These are phyloP conservation scores for Paramisgurnus dabryanus DNA, from an alignment of 2,113 vertebrate species.

Conservation along the genomic window DNA sequence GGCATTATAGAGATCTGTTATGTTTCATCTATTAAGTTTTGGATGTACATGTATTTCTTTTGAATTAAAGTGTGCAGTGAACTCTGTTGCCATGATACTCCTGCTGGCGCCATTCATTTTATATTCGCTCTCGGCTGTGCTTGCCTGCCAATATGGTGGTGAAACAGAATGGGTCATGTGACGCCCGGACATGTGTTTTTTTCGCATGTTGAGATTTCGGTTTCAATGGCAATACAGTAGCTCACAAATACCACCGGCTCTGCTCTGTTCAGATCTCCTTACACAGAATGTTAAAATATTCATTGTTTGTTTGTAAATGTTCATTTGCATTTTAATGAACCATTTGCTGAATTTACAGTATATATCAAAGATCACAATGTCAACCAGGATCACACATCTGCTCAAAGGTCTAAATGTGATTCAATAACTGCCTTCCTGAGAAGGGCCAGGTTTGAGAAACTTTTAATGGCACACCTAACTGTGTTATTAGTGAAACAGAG, in stretches of 20 bases:
- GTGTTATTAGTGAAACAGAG: conserved; percentile 45
- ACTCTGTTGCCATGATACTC: too few species aligned
- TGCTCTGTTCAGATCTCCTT: conserved; percentile 39
- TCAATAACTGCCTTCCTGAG: conserved; percentile 25
- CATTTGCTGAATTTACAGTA: conserved; percentile 46
- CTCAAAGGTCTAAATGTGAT: conserved; percentile 48
- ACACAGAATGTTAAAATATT: conserved; percentile 42
- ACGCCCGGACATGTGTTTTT: too few species aligned
- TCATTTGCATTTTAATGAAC: conserved; percentile 58
- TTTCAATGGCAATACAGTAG: not conserved
- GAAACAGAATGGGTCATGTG: too few species aligned
- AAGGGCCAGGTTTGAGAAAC: conserved; percentile 48
- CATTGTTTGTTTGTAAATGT: conserved; percentile 41
- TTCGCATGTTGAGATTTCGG: not conserved
- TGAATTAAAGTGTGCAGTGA: too few species aligned
- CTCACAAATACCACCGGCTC: conserved; percentile 38
- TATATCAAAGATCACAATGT: conserved; percentile 42
- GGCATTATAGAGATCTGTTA: too few species aligned
- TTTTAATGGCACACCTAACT: conserved; percentile 43
- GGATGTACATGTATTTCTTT: too few species aligned
- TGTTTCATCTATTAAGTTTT: too few species aligned
- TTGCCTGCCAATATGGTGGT: not conserved
- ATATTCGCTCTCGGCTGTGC: too few species aligned
- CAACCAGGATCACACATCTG: conserved; percentile 52
- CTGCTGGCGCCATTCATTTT: too few species aligned